A percentile compares a stretch with the other conserved stretches of the same genome.
These are phyloP conservation scores for Triplophysa siluroides DNA, from an alignment of 2,113 vertebrate genomes.

Conservation along the genomic window DNA sequence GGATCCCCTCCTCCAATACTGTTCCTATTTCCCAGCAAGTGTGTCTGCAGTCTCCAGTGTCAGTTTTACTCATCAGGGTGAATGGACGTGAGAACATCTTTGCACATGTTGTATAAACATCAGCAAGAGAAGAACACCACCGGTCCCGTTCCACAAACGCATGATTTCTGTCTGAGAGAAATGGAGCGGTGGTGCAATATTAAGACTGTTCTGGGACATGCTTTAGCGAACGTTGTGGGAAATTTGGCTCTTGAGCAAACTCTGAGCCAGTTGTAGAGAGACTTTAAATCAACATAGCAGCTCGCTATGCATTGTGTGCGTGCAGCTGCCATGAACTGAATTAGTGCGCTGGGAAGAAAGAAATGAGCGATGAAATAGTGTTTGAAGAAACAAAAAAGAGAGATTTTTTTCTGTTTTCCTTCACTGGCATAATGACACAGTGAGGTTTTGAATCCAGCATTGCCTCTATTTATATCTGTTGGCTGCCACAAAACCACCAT, in stretches of 20 bases:
- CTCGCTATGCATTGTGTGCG: constrained; percentile 12
- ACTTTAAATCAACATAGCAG: constrained; percentile 45
- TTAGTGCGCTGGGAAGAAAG: constrained; percentile 39
- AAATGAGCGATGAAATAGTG: constrained; percentile 51
- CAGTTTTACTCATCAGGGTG: constrained; percentile 57
- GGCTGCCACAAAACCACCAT: constrained; percentile 64
- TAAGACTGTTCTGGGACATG: not conserved
- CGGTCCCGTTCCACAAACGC: not conserved
- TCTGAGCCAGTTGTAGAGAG: constrained; percentile 20
- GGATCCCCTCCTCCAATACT: constrained; percentile 13
- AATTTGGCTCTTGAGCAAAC: constrained; percentile 16
- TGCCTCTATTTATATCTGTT: constrained; percentile 73
- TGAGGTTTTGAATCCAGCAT: constrained; percentile 61
- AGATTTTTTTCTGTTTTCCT: constrained; percentile 36
- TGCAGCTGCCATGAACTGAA: constrained; percentile 23
- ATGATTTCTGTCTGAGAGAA: not conserved
- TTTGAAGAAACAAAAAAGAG: constrained; percentile 30
- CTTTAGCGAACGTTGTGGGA: constrained; percentile 13
- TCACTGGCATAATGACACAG: constrained; percentile 64
- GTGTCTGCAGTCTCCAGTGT: constrained; percentile 28
- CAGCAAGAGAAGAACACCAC: constrained; percentile 6
- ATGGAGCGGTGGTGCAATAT: not conserved
- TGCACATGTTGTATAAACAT: constrained; percentile 4
- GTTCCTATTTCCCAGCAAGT: constrained; percentile 4
- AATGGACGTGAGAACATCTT: not conserved